Evolutionary conservation across 2,888 invertebrate genomes (phyloP), one percentile per base, ranked within the genome.

Genomic region (Megastigmus dorsalis): DNA sequence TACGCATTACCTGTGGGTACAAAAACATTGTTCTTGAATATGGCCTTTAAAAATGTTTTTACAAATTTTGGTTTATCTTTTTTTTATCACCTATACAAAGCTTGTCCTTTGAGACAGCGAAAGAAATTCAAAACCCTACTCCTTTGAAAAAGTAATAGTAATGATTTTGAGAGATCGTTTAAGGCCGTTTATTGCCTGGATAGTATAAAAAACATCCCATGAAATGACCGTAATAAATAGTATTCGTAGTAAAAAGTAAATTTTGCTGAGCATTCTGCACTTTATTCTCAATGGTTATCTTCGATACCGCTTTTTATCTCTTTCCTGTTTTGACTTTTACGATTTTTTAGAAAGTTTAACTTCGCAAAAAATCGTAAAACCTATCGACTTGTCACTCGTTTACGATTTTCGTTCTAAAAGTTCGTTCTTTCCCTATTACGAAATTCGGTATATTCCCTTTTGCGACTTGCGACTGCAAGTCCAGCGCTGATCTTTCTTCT

Each of bases 381-480:
- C 55, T 20, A 63, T 71, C 33, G 69, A 28, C 41, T 36, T 41
- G n/a, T 28, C 33, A 10, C 26, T 15, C 50, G 28, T 72, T 52
- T 65, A 57, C 65, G 65, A 65, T 65, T 66, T 72, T 59, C 33
- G 20, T 43, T 3, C 50, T n/a, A 33, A 18, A 63, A 48, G 15
- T 45, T 18, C 43, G 30, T n/a, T n/a, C n/a, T 60, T 48, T 26
- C 26, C 43, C 63, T 54, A 55, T 67, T 67, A 55, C 33, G 15
- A 33, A 23, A 67, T 55, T 67, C 23, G 20, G 54, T 10, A 9
- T 13, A 23, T 62, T 10, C 43, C 57, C 41, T 13, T 13, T 15
- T 48, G n/a, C n/a, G n/a, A n/a, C n/a, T 48, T 68, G 57, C 67
- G n/a, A 26, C 13, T 48, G 23, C 55, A 23, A 67, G 41, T 23